phyloP scores from a whole-genome alignment of 2,888 invertebrate species.

The Chironomus tentans region DNA sequence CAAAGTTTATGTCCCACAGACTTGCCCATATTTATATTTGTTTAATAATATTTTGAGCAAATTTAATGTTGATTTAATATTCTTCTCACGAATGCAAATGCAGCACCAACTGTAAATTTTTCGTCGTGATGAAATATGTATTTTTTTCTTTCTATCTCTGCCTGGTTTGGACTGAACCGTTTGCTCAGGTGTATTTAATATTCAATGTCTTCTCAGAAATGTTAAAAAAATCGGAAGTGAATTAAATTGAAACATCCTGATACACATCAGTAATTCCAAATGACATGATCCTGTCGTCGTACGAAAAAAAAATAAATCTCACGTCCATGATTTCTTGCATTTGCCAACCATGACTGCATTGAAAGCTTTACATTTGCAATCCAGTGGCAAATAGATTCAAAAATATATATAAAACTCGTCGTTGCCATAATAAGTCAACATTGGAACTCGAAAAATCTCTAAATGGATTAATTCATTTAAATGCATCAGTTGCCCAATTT shows the following conservation, averaged over 20 bases:
- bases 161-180: background rate
- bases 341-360: background rate
- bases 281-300: background rate
- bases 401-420: slow-evolving; percentile 5
- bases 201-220: background rate
- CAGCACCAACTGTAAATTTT: background rate
- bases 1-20: background rate
- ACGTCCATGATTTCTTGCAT: background rate
- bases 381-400: background rate
- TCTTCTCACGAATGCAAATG: background rate
- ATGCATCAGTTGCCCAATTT: too few relatives aligned
- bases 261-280: background rate
- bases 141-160: background rate
- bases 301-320: background rate
- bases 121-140: background rate
- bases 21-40: background rate
- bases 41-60: too few relatives aligned
- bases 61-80: background rate
- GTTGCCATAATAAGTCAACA: slow-evolving; percentile 12
- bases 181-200: background rate
- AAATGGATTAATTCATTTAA: background rate
- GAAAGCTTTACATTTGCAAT: background rate
- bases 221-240: background rate
- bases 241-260: slow-evolving; percentile 5
- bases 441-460: slow-evolving; percentile 12